phyloP scores from a whole-genome alignment of 2,888 invertebrate species.

The Copidosoma aretas region DNA sequence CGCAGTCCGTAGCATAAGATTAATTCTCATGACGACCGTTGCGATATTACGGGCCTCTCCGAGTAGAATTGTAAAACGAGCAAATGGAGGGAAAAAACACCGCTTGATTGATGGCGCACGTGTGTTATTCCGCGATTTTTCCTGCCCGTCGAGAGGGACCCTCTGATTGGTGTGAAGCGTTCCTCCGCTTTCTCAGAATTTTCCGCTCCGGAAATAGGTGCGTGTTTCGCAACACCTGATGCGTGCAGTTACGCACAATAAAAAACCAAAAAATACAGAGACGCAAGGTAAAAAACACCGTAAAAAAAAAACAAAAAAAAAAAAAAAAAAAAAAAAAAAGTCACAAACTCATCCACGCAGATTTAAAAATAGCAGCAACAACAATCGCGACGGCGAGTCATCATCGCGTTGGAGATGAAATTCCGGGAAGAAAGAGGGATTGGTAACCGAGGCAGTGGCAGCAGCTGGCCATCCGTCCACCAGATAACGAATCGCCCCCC shows the following conservation, averaged over 20 bases:
- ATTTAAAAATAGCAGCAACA: no score
- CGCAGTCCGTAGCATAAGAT: not conserved
- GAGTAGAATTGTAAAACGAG: not conserved
- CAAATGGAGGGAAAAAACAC: not conserved
- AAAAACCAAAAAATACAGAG: no score
- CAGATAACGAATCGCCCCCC: conserved; percentile 6
- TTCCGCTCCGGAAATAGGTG: not conserved
- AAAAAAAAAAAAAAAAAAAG: no score
- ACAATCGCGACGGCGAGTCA: no score
- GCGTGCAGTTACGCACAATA: not conserved
- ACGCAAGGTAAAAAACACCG: not conserved
- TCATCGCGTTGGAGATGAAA: no score
- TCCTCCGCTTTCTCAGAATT: not conserved
- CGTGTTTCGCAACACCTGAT: not conserved
- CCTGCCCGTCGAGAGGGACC: not conserved
- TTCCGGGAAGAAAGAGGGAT: no score
- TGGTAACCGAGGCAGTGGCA: not conserved
- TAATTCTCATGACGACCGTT: conserved; percentile 17
- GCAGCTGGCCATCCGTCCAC: not conserved
- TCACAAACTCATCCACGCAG: no score
- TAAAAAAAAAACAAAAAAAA: no score
- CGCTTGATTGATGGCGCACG: conserved; percentile 10
- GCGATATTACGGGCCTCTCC: conserved; percentile 10
- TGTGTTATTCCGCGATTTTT: not conserved
- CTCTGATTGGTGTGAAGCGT: not conserved